Percentiles rank a stretch among this genome's conserved stretches.
phyloP scores from a whole-genome alignment of 2,113 vertebrate species.

The Corydoras maculifer region DNA sequence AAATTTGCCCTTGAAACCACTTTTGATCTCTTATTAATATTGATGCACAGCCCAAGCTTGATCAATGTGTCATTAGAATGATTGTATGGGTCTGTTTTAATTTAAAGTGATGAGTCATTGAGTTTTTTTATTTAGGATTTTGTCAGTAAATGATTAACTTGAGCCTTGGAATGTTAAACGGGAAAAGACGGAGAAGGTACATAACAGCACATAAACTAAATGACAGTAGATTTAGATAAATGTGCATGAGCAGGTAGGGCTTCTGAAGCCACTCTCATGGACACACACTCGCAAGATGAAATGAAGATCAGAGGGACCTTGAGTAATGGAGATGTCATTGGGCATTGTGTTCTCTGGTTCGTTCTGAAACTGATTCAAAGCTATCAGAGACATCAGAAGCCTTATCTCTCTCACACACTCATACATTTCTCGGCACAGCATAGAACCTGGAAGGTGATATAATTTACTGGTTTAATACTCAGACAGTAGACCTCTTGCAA shows the following conservation, averaged over 20 bases:
- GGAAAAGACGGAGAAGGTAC: neutral
- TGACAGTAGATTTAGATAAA: conserved; percentile 38
- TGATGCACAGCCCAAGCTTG: neutral
- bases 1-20: neutral
- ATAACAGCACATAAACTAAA: conserved; percentile 15
- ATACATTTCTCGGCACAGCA: conserved; percentile 6
- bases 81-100: neutral
- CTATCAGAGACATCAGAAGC: conserved; percentile 38
- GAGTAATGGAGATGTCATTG: conserved; percentile 46
- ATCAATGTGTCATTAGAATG: neutral
- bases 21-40: neutral
- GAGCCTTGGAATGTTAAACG: neutral
- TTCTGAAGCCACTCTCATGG: conserved; percentile 3
- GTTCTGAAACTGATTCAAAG: conserved; percentile 38
- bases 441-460: conserved; percentile 8
- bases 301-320: conserved; percentile 51
- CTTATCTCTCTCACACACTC: conserved; percentile 22
- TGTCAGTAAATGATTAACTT: neutral
- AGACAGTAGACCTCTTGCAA: conserved; percentile 5
- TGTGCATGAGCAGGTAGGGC: conserved; percentile 41
- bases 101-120: neutral
- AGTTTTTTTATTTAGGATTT: neutral
- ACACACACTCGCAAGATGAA: conserved; percentile 33
- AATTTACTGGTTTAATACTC: conserved; percentile 32
- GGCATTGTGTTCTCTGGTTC: conserved; percentile 29